phyloP scores from a whole-genome alignment of 2,888 invertebrate species.

The Scaptomyza cyrtandrae region DNA sequence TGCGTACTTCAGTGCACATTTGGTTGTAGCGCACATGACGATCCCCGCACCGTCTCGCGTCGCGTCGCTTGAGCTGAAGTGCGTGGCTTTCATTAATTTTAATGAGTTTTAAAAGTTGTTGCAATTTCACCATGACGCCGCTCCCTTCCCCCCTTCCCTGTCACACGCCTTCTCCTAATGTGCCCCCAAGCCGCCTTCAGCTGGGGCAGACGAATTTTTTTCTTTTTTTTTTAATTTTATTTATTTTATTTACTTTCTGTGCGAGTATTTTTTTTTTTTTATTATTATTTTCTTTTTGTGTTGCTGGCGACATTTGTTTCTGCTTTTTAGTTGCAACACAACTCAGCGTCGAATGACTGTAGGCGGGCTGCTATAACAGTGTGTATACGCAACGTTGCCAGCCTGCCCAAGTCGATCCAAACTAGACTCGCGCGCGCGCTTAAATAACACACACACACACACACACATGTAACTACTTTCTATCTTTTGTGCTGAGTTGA shows the following conservation, averaged over 20 bases:
- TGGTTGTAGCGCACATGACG: slow-evolving; percentile 3
- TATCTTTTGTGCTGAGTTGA: slow-evolving; percentile 37
- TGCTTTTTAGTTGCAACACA: slow-evolving; percentile 46
- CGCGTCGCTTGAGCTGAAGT: slow-evolving; percentile 59
- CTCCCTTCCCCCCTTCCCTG: background rate
- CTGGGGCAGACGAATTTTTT: slow-evolving; percentile 3
- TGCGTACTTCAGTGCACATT: background rate
- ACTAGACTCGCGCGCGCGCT: slow-evolving; percentile 30
- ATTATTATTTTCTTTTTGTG: slow-evolving; percentile 20
- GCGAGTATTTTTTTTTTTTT: slow-evolving; percentile 17
- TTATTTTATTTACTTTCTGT: slow-evolving; percentile 61
- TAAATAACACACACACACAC: no score
- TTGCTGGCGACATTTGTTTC: slow-evolving; percentile 61
- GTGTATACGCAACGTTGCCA: slow-evolving; percentile 51
- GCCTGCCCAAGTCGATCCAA: slow-evolving; percentile 5
- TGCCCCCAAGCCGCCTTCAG: slow-evolving; percentile 17
- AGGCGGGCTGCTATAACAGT: slow-evolving; percentile 29
- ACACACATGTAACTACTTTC: slow-evolving; percentile 11
- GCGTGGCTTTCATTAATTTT: slow-evolving; percentile 80
- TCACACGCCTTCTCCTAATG: slow-evolving; percentile 7
- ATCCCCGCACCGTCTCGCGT: background rate
- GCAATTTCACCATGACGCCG: slow-evolving; percentile 45
- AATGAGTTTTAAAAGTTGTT: slow-evolving; percentile 79
- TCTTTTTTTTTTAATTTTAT: slow-evolving; percentile 50
- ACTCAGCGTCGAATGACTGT: slow-evolving; percentile 11